Base-by-base conservation (phyloP, 2,797 vertebrate species). In the Poeciliopsis infans region DNA sequence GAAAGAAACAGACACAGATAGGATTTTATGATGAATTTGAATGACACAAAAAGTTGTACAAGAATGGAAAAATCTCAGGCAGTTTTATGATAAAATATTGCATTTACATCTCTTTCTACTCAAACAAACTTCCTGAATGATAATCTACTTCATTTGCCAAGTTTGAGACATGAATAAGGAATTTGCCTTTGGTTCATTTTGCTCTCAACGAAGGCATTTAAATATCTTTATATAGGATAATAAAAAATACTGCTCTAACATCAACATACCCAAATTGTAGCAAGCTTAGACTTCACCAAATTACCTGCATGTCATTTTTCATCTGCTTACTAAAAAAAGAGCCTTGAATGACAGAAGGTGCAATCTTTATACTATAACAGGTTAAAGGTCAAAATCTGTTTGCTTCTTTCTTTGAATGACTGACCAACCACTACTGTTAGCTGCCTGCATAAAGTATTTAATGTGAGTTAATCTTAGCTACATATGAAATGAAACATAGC, bases 1-100 rank as follows among this genome's bases (percentile, higher is more conserved):
- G 87, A n/a, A 28, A 77, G 76, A 68, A 31, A 53, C 20, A 81
- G 76, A 47, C 16, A 43, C 33, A 82, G 20, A n/a, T 10, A 53
- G 23, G 7, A n/a, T 69, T 68, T 23, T 7, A 23, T 41, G 2
- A 25, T 25, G 7, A 28, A 23, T 41, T 1, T 43, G 23, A n/a
- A 25, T 10, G 11, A 43, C 61, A 66, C 61, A 66, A 66, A 66
- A 66, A 12, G 51, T 28, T 12, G 12, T 7, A 43, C 6, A 69
- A 69, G 43, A 43, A 25, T 69, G 33, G 39, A 23, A 20, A 66
- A 66, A 66, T 33, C 7, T 66, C 31, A 66, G 3, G 20, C 36
- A 41, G 33, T 39, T 20, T 66, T 10, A 39, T 66, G 23, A n/a
- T 69, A 2, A 69, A 43, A n/a, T n/a, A n/a, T 43, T 0, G 1